Percentiles rank a stretch among this genome's conserved stretches.
phyloP scores from a whole-genome alignment of 1,140 invertebrate species.

The Leptopilina clavipes region DNA sequence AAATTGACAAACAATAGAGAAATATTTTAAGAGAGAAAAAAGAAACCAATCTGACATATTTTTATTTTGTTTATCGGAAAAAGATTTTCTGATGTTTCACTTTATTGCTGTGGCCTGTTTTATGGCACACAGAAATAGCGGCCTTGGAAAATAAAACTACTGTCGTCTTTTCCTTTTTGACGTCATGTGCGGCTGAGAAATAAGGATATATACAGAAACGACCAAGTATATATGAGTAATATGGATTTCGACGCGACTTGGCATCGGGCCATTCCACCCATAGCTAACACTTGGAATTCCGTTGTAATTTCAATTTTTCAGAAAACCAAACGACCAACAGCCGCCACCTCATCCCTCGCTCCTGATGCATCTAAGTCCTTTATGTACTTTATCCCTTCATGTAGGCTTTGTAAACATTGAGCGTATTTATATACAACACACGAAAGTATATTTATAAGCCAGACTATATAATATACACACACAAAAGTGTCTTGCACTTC shows the following conservation, averaged over 20 bases:
- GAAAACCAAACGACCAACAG: constrained; percentile 6
- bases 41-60: no score
- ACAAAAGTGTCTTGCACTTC: no score
- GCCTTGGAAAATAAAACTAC: constrained; percentile 13
- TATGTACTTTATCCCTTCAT: background rate
- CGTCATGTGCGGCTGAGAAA: constrained; percentile 13
- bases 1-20: background rate
- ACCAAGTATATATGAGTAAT: constrained; percentile 11
- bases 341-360: background rate
- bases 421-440: background rate
- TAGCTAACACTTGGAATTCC: constrained; percentile 6
- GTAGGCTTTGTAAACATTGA: background rate
- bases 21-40: background rate
- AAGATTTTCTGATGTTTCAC: constrained; percentile 19
- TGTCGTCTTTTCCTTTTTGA: constrained; percentile 17
- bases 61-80: background rate
- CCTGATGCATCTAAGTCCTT: background rate
- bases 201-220: background rate
- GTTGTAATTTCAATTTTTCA: constrained; percentile 11
- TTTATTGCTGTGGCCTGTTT: constrained; percentile 19
- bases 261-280: background rate
- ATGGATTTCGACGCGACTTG: constrained; percentile 14
- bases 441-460: background rate
- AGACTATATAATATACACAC: no score
- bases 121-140: constrained; percentile 7